A percentile compares a stretch with the other conserved stretches of the same genome.
These are phyloP conservation scores for Sinella curviseta DNA, from an alignment of 1,140 invertebrate genomes.

Conservation along the genomic window DNA sequence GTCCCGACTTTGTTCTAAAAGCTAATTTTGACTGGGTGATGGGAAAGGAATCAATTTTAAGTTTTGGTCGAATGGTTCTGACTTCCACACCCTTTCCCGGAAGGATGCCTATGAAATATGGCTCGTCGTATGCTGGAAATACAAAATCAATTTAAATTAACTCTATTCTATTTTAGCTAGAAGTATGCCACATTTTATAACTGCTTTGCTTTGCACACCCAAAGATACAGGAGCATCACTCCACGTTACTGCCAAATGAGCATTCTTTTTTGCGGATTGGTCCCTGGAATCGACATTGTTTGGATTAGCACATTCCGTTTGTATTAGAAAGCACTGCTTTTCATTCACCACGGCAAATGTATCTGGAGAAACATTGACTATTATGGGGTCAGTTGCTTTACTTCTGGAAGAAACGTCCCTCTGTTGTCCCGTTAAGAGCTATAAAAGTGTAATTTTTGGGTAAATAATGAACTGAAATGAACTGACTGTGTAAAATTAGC, in stretches of 20 bases:
- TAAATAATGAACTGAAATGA: background rate
- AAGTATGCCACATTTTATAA: no score
- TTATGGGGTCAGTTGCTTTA: constrained; percentile 77
- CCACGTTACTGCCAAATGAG: constrained; percentile 70
- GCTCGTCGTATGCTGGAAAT: constrained; percentile 81
- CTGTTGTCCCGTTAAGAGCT: constrained; percentile 60
- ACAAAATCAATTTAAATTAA: no score
- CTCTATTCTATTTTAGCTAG: no score
- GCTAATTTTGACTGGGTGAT: constrained; percentile 68
- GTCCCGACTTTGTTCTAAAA: constrained; percentile 69
- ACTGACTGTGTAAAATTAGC: background rate
- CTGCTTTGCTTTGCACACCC: no score
- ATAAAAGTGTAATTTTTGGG: background rate
- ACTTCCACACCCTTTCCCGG: constrained; percentile 76
- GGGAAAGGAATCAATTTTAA: constrained; percentile 75
- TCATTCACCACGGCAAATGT: constrained; percentile 78
- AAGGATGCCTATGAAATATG: constrained; percentile 82
- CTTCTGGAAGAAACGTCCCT: constrained; percentile 84
- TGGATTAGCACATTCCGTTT: constrained; percentile 59
- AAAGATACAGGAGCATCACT: constrained; percentile 74
- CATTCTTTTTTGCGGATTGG: background rate
- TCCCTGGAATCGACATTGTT: constrained; percentile 4
- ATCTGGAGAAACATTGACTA: constrained; percentile 71
- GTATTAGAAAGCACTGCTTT: constrained; percentile 78
- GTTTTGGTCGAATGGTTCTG: constrained; percentile 69